These are phyloP conservation scores for Venusia cambrica DNA, from an alignment of 2,888 invertebrate species.

Conservation along the genomic window DNA sequence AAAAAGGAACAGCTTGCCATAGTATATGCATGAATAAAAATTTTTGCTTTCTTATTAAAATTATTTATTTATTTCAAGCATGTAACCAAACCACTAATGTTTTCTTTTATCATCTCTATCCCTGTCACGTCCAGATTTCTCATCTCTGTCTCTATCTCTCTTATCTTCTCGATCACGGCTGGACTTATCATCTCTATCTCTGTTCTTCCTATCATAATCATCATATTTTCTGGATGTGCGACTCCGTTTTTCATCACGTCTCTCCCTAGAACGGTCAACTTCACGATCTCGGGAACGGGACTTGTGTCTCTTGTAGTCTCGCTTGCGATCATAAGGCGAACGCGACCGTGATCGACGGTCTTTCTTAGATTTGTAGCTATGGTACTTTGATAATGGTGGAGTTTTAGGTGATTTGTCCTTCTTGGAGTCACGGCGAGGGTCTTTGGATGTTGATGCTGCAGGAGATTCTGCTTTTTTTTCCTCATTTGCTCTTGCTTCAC, in stretches of 20 bases:
- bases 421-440: conserved; percentile 62
- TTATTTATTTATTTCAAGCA: conserved; percentile 5
- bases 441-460: conserved; percentile 70
- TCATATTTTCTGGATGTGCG: conserved; percentile 68
- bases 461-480: conserved; percentile 71
- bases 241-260: conserved; percentile 65
- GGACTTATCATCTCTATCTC: conserved; percentile 59
- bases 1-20: no score
- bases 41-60: background rate
- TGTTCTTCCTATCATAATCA: conserved; percentile 71
- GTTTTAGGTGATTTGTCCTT: conserved; percentile 76
- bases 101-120: conserved; percentile 24
- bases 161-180: conserved; percentile 18
- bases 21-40: background rate
- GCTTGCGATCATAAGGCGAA: conserved; percentile 73
- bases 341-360: conserved; percentile 70
- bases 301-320: conserved; percentile 73
- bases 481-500: conserved; percentile 55
- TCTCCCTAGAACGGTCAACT: conserved; percentile 59
- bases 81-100: no score
- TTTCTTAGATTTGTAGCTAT: conserved; percentile 69
- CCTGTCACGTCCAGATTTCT: no score
- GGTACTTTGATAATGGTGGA: conserved; percentile 73
- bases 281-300: conserved; percentile 72
- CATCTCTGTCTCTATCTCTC: conserved; percentile 18